A percentile compares a stretch with the other conserved stretches of the same genome.
phyloP scores from a whole-genome alignment of 1,140 invertebrate genomes.

The Idris sp. region DNA sequence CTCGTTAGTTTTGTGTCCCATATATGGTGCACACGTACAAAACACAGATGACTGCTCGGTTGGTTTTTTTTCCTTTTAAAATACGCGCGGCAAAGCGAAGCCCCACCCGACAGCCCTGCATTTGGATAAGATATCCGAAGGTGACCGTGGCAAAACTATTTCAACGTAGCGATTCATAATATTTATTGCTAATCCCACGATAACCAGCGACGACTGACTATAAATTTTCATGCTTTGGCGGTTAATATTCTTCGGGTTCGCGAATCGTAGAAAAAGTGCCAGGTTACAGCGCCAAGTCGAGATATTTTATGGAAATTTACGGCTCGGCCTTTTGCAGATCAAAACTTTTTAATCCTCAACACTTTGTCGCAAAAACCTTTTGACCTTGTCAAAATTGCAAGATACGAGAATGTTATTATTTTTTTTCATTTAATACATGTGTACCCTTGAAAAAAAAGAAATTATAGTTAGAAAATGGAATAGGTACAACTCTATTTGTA shows the following conservation, averaged over 20 bases:
- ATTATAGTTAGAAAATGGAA: no score
- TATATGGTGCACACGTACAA: conserved; percentile 21
- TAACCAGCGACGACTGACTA: conserved; percentile 40
- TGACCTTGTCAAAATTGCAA: no score
- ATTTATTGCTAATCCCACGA: conserved; percentile 58
- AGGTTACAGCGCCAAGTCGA: conserved; percentile 34
- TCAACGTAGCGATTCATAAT: conserved; percentile 53
- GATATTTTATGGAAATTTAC: conserved; percentile 52
- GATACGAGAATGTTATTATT: no score
- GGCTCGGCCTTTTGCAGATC: conserved; percentile 9
- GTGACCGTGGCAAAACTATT: conserved; percentile 54
- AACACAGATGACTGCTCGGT: conserved; percentile 25
- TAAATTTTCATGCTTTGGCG: conserved; percentile 47
- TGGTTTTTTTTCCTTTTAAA: conserved; percentile 31
- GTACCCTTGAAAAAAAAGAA: no score
- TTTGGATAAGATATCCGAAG: conserved; percentile 55
- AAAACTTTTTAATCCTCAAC: conserved; percentile 8
- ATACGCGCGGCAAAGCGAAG: conserved; percentile 20
- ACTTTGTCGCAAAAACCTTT: conserved; percentile 18
- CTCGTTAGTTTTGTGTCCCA: conserved; percentile 27
- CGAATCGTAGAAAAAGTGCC: conserved; percentile 48
- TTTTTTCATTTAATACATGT: no score
- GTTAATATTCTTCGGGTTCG: conserved; percentile 47
- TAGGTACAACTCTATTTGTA: no score
- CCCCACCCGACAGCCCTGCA: conserved; percentile 36